phyloP scores from a whole-genome alignment of 2,113 vertebrate genomes.

The Chaetodon trifascialis region DNA sequence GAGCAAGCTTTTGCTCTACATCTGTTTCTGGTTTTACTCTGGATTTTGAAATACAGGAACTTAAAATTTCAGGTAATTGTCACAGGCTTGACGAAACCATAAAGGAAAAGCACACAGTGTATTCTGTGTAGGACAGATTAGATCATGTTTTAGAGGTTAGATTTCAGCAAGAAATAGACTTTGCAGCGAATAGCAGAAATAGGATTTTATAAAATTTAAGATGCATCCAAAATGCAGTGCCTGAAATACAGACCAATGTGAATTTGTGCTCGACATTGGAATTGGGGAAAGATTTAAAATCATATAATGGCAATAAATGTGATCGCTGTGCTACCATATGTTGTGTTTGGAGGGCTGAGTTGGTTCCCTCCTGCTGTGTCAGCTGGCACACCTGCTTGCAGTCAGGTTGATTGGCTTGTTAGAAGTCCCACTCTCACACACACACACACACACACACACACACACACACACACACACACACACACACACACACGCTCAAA shows the following conservation, averaged over 20 bases:
- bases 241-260: background rate
- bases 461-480: background rate
- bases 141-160: background rate
- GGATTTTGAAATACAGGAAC: no score
- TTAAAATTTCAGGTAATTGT: background rate
- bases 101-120: background rate
- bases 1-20: background rate
- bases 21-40: background rate
- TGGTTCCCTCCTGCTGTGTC: background rate
- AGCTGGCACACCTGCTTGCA: conserved; percentile 25
- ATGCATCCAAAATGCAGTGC: background rate
- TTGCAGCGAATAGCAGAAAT: background rate
- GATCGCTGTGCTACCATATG: background rate
- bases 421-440: background rate
- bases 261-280: background rate
- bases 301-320: background rate
- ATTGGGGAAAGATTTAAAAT: background rate
- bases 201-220: background rate
- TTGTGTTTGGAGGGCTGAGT: background rate
- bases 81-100: background rate
- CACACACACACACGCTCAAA: background rate
- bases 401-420: background rate
- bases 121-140: no score
- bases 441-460: background rate
- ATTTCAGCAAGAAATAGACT: background rate